Base-by-base conservation (phyloP, 2,113 vertebrate species). In the Salvelinus namaycush region DNA sequence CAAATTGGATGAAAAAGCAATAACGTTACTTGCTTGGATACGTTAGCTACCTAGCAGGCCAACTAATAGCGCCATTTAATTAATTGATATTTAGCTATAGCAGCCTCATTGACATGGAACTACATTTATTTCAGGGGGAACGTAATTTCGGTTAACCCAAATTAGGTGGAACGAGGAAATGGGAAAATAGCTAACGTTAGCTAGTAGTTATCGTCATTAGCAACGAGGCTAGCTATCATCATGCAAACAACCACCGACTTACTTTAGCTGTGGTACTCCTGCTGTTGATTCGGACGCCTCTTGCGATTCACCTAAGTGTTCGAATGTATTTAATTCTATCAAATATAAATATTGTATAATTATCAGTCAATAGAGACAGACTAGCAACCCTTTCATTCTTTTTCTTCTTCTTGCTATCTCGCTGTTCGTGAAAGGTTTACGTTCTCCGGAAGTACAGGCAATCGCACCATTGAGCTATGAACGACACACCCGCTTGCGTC, bases 401-500 rank as follows among this genome's bases (percentile, higher is more conserved):
- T 87, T 29, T 86, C 70, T 68, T 29, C 76, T 59, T 70, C 72
- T 87, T 83, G 81, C 79, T 79, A 84, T 78, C 82, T 29, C 27
- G 68, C 11, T 22, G 84, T 74, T 87, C 82, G 85, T 84, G 77
- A 85, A 73, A 82, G 83, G 77, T 77, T 81, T 83, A 54, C 73
- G 27, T 72, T 79, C 81, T 85, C 88, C 90, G 90, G 91, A 92
- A 79, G 77, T 78, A 91, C 62, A 92, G 88, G 74, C 0, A 78
- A 11, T 9, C 39, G 39, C 9, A 44, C 39, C 39, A 44, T 44
- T 44, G 39, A 44, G 39, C 9, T 44, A 12, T 44, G 39, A 44
- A 78, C 84, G 89, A 84, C 91, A 89, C 90, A 87, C 91, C 91
- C 91, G 90, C 91, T 79, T 54, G 51, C 59, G 18, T 68, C 68